A percentile compares a stretch with the other conserved stretches of the same genome.
Conservation (phyloP, 2,888 invertebrate genomes). For the Heterodera filipjevi region DNA sequence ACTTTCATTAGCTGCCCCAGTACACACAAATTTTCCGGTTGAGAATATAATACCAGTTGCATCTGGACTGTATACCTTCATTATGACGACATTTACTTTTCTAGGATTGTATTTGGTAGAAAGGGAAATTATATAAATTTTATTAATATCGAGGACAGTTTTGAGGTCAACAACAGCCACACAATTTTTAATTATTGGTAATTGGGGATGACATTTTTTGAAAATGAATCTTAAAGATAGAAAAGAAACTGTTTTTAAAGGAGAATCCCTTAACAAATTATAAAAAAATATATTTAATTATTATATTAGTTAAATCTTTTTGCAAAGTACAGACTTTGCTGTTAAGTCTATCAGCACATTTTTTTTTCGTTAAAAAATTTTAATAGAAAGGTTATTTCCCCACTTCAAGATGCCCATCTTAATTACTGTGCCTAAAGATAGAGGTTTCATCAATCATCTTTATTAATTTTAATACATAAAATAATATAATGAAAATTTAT, state of each 20-base stretch:
- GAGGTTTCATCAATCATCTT: background rate
- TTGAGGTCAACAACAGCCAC: background rate
- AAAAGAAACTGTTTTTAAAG: too few relatives aligned
- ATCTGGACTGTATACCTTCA: background rate
- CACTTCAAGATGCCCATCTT: background rate
- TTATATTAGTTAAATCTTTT: too few relatives aligned
- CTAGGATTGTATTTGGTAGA: background rate
- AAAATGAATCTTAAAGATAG: too few relatives aligned
- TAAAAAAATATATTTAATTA: too few relatives aligned
- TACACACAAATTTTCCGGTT: constrained; percentile 7
- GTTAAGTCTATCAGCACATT: background rate
- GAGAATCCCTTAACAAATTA: too few relatives aligned
- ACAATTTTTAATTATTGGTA: background rate
- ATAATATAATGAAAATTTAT: background rate
- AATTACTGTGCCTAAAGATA: background rate
- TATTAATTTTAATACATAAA: background rate
- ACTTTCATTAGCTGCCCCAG: background rate
- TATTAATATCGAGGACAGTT: background rate
- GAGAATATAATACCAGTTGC: background rate
- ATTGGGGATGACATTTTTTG: too few relatives aligned
- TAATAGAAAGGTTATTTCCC: background rate
- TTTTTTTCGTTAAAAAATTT: background rate
- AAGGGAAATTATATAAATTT: background rate
- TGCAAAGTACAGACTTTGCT: background rate
- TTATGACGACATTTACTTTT: background rate